Evolutionary conservation across 2,113 vertebrate genomes (phyloP).

Genomic region (Leucosticte australis): DNA sequence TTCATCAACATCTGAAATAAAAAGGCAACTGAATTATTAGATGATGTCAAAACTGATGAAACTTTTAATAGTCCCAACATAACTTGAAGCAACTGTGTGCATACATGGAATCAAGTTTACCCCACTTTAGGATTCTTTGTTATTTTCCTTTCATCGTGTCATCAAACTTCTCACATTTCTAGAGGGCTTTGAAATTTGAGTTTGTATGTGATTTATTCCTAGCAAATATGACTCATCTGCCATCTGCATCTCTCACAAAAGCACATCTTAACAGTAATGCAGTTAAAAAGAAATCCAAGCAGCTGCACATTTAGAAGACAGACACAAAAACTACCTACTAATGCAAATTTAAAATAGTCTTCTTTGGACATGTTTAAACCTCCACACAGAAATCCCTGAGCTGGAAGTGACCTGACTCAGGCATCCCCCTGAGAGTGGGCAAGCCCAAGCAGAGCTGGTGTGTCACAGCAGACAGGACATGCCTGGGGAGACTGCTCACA

Average conservation of each 20-base stretch:
- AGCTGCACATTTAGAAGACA: neutral
- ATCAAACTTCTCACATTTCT: neutral
- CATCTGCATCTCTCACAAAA: neutral
- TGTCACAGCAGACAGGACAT: neutral
- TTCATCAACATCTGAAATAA: constrained; percentile 90
- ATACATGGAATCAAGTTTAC: neutral
- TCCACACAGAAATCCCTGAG: neutral
- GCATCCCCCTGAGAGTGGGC: fast-evolving
- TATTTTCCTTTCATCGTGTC: neutral
- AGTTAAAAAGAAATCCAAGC: neutral
- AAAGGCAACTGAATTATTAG: neutral
- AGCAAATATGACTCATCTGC: neutral
- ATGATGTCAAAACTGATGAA: neutral
- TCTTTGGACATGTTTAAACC: neutral
- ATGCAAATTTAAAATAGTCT: neutral
- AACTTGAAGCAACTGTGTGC: neutral
- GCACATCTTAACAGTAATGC: neutral
- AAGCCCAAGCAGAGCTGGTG: neutral
- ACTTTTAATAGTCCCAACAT: neutral
- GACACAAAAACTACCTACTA: neutral
- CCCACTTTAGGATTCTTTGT: neutral
- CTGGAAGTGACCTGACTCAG: neutral
- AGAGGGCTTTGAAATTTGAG: neutral
- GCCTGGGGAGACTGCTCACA: neutral
- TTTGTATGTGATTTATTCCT: neutral